Evolutionary conservation across 2,113 vertebrate species (phyloP), one percentile per base, ranked within the genome.

Genomic region (Casuarius casuarius): DNA sequence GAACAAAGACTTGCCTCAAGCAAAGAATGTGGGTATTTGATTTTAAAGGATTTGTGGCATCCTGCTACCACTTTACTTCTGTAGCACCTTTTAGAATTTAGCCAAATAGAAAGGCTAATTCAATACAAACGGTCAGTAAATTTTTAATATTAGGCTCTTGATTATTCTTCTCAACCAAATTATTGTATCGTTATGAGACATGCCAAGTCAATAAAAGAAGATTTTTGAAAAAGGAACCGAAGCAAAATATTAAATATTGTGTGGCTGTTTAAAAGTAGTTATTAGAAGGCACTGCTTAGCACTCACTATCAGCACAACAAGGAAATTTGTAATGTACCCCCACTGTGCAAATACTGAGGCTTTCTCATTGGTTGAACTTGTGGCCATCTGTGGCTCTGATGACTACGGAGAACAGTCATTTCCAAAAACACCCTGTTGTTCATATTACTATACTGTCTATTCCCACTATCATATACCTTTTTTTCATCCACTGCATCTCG

Each of bases 41-140:
- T 86, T 73, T 86, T 40, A 81, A 86, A 86, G 72, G 82, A 70
- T 73, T 84, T 74, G 83, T 87, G 84, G 59, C 42, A 89, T 81
- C 79, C 65, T 81, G 73, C 77, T 78, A 56, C 70, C 89, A 87
- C 80, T 92, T 91, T 92, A 25, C 85, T 89, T 96, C 66, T 77
- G 6, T 54, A 89, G 72, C 81, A 94, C 76, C 87, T 94, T 87
- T 78, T 38, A 72, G 65, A 92, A 78, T 67, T 46, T 65, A 91
- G 48, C 42, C 71, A 71, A 48, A 52, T 61, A 91, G 51, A 91
- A 87, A 91, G 21, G 56, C 31, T 61, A 89, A 87, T 75, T 90
- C 46, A 48, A 33, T 87, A 84, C 16, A 61, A 84, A 77, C 25
- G 29, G 25, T 66, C 80, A 75, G 33, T 84, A 59, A 80, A 90